These are phyloP conservation scores for Mimas tiliae DNA, from an alignment of 2,888 invertebrate genomes.

Conservation along the genomic window DNA sequence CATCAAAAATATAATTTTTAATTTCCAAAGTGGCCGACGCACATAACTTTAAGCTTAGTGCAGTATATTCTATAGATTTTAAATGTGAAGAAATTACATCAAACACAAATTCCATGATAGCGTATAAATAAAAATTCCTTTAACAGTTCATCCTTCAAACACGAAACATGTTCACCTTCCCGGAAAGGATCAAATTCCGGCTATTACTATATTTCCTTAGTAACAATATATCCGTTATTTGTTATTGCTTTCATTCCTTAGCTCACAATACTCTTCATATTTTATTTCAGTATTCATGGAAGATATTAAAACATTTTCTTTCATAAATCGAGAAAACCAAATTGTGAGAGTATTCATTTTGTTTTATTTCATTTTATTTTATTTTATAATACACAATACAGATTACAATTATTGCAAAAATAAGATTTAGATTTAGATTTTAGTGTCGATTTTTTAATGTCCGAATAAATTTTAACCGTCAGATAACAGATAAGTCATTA, in stretches of 20 bases:
- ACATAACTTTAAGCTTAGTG: too few species aligned
- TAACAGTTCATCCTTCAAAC: constrained; percentile 8
- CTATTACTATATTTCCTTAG: constrained; percentile 13
- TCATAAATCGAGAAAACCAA: neutral
- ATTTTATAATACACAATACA: too few species aligned
- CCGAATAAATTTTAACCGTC: too few species aligned
- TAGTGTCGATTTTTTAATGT: too few species aligned
- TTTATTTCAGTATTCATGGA: neutral
- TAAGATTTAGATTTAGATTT: too few species aligned
- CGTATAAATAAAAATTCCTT: constrained; percentile 7
- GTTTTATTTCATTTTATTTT: too few species aligned
- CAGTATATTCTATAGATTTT: too few species aligned
- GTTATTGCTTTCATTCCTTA: neutral
- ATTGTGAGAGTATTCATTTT: neutral
- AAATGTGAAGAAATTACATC: neutral
- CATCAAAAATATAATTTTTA: too few species aligned
- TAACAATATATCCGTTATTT: constrained; percentile 3
- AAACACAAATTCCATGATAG: neutral
- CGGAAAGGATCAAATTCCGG: constrained; percentile 24
- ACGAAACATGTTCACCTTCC: constrained; percentile 18
- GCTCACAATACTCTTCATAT: neutral
- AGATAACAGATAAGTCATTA: too few species aligned
- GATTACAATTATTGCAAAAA: too few species aligned
- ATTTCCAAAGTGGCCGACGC: too few species aligned
- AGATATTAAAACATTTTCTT: neutral